Evolutionary conservation across 92 coral and sea anemone species (phyloP).

Genomic region (Metridium senile): DNA sequence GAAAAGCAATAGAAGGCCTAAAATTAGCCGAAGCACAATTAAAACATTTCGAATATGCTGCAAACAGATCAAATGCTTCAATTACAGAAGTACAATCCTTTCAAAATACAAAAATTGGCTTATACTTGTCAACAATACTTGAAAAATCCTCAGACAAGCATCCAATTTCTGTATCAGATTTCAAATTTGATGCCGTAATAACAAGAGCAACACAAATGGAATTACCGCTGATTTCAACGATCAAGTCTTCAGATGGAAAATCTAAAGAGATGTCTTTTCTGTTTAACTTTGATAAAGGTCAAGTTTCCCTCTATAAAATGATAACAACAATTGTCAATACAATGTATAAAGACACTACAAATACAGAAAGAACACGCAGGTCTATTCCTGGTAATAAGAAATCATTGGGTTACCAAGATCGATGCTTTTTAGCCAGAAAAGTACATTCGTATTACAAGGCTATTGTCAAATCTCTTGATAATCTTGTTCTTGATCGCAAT

Average conservation of each 20-base stretch:
- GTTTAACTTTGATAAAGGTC: conserved; percentile 12
- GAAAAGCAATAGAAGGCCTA: not conserved
- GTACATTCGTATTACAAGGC: conserved; percentile 14
- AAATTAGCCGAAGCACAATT: conserved; percentile 21
- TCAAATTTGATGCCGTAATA: not conserved
- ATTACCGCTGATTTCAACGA: not conserved
- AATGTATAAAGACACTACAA: not conserved
- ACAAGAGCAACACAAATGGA: not conserved
- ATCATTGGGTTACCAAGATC: conserved; percentile 8
- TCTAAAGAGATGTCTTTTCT: not conserved
- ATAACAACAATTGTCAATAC: not conserved
- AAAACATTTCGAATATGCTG: conserved; percentile 22
- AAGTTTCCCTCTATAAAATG: conserved; percentile 11
- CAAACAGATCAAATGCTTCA: not conserved
- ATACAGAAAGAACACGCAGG: conserved; percentile 14
- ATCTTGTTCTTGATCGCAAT: conserved; percentile 1
- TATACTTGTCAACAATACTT: conserved; percentile 2
- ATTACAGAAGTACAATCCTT: not conserved
- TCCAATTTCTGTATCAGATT: conserved; percentile 8
- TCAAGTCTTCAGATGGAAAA: conserved; percentile 3
- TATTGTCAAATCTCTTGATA: conserved; percentile 22
- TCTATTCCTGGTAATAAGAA: conserved; percentile 14
- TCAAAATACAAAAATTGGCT: conserved; percentile 15
- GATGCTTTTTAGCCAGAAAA: conserved; percentile 15
- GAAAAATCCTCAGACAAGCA: not conserved